Conservation (phyloP, 1,140 invertebrate species). For the Zaprionus vittiger region DNA sequence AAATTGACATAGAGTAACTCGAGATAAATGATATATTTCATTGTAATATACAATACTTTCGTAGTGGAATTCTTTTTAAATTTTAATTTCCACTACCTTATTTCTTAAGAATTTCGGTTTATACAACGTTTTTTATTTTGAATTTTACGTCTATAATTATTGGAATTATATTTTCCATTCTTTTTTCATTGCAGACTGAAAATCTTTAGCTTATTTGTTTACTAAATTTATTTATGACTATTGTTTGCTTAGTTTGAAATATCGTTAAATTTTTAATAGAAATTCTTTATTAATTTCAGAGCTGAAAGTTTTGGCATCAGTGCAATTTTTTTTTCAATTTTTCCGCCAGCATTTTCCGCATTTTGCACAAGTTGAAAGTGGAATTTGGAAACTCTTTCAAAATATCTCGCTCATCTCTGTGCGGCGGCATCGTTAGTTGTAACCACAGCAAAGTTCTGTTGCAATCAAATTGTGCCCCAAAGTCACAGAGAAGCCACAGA, state of each 20-base stretch:
- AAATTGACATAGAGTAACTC: background rate
- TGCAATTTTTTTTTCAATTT: background rate
- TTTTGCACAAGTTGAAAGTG: background rate
- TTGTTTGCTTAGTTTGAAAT: background rate
- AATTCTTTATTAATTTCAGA: background rate
- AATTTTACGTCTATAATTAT: background rate
- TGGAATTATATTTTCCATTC: background rate
- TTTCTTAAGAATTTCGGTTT: background rate
- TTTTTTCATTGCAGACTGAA: background rate
- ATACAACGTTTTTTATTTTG: background rate
- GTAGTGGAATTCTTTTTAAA: too few relatives aligned
- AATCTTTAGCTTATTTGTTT: background rate
- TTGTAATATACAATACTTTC: too few relatives aligned
- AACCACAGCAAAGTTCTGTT: conserved; percentile 23
- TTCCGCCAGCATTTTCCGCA: background rate
- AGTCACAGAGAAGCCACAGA: conserved; percentile 6
- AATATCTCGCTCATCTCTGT: conserved; percentile 25
- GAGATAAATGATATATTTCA: too few relatives aligned
- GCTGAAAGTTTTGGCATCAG: background rate
- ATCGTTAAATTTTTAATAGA: background rate
- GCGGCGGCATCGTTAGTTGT: conserved; percentile 19
- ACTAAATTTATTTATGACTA: background rate
- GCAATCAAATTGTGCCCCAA: conserved; percentile 30
- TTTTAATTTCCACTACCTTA: too few relatives aligned
- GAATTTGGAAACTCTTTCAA: background rate